These are phyloP conservation scores for Pygoscelis antarcticus DNA, from an alignment of 2,113 vertebrate genomes.

Conservation along the genomic window DNA sequence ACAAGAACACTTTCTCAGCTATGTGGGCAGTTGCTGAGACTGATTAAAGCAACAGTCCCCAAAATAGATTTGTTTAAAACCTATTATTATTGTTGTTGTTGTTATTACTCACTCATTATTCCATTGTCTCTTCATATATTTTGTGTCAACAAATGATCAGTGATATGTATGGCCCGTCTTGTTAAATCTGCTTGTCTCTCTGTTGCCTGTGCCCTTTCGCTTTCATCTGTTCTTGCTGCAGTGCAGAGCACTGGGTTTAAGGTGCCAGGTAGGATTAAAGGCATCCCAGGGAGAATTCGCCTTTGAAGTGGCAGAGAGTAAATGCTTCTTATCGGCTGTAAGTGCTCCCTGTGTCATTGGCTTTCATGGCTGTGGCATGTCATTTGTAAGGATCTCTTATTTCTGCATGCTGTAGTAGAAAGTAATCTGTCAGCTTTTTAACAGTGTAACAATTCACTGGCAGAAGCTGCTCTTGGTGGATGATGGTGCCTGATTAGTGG, in stretches of 20 bases:
- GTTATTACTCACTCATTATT: not conserved
- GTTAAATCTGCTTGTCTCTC: conserved; percentile 40
- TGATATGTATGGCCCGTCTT: not conserved
- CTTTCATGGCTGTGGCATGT: conserved; percentile 47
- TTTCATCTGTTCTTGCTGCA: conserved; percentile 53
- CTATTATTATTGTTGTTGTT: not conserved
- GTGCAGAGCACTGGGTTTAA: conserved; percentile 43
- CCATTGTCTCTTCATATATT: not conserved
- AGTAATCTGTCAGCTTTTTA: conserved; percentile 36
- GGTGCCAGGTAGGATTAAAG: conserved; percentile 71
- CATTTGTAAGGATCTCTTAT: conserved; percentile 25
- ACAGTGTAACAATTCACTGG: not conserved
- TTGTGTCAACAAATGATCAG: not conserved
- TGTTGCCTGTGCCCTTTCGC: not conserved
- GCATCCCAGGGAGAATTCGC: conserved; percentile 44
- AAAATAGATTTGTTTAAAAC: not conserved
- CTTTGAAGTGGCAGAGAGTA: conserved; percentile 69
- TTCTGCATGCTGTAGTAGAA: conserved; percentile 38
- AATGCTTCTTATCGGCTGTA: conserved; percentile 55
- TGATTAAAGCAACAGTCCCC: not conserved
- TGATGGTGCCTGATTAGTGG: not conserved
- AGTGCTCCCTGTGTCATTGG: conserved; percentile 31
- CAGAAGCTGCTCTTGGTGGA: conserved; percentile 16
- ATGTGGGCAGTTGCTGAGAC: not conserved
- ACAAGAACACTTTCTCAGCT: not conserved